These are phyloP conservation scores for Actenoides hombroni DNA, from an alignment of 2,113 vertebrate species.

Conservation along the genomic window DNA sequence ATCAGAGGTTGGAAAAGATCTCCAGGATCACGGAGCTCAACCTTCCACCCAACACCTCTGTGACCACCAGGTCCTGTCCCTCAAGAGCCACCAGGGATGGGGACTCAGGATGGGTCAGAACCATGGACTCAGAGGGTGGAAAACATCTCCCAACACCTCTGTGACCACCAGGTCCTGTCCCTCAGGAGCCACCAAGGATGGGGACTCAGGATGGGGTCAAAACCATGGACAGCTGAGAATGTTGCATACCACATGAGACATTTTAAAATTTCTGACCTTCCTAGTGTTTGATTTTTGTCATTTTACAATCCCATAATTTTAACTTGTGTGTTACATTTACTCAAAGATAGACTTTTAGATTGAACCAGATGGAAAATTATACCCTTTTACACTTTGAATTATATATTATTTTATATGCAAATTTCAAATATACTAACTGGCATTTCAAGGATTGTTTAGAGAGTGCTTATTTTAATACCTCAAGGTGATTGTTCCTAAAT, in stretches of 20 bases:
- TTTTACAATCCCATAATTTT: background rate
- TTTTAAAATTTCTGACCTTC: background rate
- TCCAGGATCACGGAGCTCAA: too few species aligned
- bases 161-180: too few species aligned
- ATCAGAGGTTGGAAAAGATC: too few species aligned
- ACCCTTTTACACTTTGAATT: background rate
- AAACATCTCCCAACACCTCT: too few species aligned
- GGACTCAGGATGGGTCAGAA: too few species aligned
- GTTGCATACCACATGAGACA: background rate
- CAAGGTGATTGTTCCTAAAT: background rate
- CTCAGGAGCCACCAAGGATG: too few species aligned
- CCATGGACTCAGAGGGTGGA: too few species aligned
- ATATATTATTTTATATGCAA: background rate
- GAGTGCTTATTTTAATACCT: background rate
- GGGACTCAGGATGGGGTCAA: too few species aligned
- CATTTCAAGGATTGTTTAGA: conserved; percentile 28
- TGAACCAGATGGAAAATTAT: background rate
- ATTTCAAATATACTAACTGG: background rate
- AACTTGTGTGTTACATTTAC: background rate
- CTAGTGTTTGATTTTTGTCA: background rate
- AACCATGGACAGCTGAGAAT: too few species aligned
- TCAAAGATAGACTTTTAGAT: background rate
- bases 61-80: too few species aligned
- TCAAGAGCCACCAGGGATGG: too few species aligned
- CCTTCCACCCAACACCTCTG: too few species aligned